Conservation (phyloP, 2,888 invertebrate species). For the Pristionchus japonicus region DNA sequence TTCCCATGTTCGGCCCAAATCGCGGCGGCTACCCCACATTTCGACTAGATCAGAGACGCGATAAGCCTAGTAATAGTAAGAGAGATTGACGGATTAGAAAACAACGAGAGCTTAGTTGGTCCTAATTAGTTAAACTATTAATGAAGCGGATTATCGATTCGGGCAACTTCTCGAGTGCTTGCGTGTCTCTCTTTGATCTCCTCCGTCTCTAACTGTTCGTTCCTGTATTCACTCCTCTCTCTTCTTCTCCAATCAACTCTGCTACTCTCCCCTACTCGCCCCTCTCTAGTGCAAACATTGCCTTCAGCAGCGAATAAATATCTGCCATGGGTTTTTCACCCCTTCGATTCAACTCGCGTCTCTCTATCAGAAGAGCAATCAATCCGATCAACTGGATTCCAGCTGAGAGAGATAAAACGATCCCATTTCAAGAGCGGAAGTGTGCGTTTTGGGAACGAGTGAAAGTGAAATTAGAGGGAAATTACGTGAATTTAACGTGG, state of each 20-base stretch:
- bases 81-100: not conserved
- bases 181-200: not conserved
- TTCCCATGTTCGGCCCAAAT: not conserved
- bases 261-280: not conserved
- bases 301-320: constrained; percentile 30
- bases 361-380: constrained; percentile 22
- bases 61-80: not conserved
- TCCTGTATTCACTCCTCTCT: constrained; percentile 39
- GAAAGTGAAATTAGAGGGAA: not conserved
- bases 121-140: not conserved
- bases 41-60: not conserved
- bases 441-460: not conserved
- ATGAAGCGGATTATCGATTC: not conserved
- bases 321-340: constrained; percentile 50
- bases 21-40: not conserved
- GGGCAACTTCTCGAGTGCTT: not conserved
- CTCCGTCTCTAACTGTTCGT: constrained; percentile 26
- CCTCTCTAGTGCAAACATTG: constrained; percentile 10
- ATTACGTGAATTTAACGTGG: too few species aligned
- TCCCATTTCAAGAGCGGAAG: constrained; percentile 14
- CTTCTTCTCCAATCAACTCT: constrained; percentile 1
- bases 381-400: not conserved
- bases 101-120: not conserved
- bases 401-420: not conserved
- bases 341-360: not conserved